Conservation (phyloP, 64 coral and sea anemone species). For the Montipora foliosa region DNA sequence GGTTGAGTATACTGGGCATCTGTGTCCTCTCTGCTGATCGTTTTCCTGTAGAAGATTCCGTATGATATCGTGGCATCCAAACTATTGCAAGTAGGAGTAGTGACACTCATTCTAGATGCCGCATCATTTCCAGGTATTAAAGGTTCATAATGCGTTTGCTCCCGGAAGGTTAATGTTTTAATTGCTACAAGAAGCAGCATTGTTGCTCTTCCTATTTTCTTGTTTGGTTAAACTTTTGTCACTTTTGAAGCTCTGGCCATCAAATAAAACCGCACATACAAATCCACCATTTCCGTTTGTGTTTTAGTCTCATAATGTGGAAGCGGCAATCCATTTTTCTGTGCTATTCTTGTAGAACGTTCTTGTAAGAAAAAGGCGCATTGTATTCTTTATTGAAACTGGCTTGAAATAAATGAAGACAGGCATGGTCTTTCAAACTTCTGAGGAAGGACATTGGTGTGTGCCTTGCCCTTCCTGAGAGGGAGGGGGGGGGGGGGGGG, state of each 20-base stretch:
- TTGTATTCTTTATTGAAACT: neutral
- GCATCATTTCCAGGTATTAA: neutral
- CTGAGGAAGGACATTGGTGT: neutral
- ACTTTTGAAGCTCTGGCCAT: slow-evolving; percentile 43
- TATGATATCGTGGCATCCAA: slow-evolving; percentile 53
- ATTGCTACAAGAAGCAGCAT: slow-evolving; percentile 27
- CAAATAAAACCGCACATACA: slow-evolving; percentile 53
- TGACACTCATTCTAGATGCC: neutral
- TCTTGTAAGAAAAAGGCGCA: slow-evolving; percentile 34
- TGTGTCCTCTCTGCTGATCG: slow-evolving; percentile 61
- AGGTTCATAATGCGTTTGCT: neutral
- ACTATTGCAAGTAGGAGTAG: neutral
- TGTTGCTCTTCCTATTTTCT: slow-evolving; percentile 50
- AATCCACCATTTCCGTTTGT: slow-evolving; percentile 5
- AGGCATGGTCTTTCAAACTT: neutral
- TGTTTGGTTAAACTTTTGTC: slow-evolving; percentile 16
- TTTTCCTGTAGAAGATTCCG: slow-evolving; percentile 82
- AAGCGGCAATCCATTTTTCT: slow-evolving; percentile 16
- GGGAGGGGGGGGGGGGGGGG: no score
- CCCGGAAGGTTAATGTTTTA: neutral
- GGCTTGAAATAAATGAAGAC: neutral
- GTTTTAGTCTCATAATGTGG: slow-evolving; percentile 64
- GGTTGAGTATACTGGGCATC: slow-evolving; percentile 58
- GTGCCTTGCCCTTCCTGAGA: neutral
- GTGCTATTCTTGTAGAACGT: slow-evolving; percentile 59